Evolutionary conservation across 1,140 invertebrate genomes (phyloP), one percentile per base, ranked within the genome.

Genomic region (Lasaia peninsularis): DNA sequence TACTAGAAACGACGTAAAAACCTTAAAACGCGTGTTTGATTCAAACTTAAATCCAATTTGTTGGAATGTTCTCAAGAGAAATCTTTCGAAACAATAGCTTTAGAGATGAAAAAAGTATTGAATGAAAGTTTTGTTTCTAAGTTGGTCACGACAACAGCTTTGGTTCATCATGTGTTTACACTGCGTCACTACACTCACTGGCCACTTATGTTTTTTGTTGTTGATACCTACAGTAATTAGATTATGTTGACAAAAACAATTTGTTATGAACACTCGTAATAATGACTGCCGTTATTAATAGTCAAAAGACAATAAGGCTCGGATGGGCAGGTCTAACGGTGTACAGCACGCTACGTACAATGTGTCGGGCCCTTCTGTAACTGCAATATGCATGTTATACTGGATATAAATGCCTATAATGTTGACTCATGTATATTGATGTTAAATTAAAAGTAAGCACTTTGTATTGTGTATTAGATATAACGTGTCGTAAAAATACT

Each of bases 41-140:
- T 79, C 71, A 54, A 80, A 86, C 70, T 80, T 74, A 59, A 80
- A 88, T 87, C 85, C 85, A 88, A 88, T 88, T 86, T 78, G 70
- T 67, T 73, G 78, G 75, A 86, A 80, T 72, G 75, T 71, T 69
- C 85, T 75, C 85, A 56, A 50, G 82, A 78, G 82, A 73, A 63
- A 75, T 65, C 72, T 83, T 65, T 68, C 67, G 66, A 74, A 81
- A 75, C 71, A 80, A 82, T 24, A 54, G 12, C 16, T 8, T 31
- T 31, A 12, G 16, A 55, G 53, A 55, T 55, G 53, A 55, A 55
- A 55, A 55, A 55, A 55, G 53, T 55, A 55, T 44, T 44, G 37
- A 54, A 37, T 35, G 52, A 55, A 52, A 40, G 37, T 37, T 40
- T 31, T 55, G 28, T 44, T 55, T 28, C 50, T 62, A 60, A 44